phyloP scores from a whole-genome alignment of 2,888 invertebrate species.

The Patella pellucida region DNA sequence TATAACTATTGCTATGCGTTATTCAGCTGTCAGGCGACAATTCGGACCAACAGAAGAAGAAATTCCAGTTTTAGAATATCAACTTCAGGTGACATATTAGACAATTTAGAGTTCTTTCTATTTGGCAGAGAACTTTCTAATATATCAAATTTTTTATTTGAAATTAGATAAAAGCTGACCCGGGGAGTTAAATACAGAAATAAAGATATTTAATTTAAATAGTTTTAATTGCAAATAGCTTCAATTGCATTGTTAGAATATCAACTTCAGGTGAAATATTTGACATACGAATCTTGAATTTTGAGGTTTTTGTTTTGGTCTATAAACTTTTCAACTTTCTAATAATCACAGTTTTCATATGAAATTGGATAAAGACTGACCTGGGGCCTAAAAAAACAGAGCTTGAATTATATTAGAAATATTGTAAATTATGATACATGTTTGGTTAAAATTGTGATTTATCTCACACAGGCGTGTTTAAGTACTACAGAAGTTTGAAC shows the following conservation, averaged over 20 bases:
- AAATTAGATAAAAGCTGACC: not conserved
- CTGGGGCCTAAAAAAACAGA: not conserved
- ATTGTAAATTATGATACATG: too few relatives aligned
- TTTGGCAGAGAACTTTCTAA: not conserved
- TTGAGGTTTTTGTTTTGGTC: not conserved
- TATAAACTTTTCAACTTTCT: too few relatives aligned
- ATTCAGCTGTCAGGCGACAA: conserved; percentile 88
- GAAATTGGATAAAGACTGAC: not conserved
- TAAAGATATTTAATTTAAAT: not conserved
- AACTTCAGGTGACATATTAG: conserved; percentile 80
- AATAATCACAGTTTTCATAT: not conserved
- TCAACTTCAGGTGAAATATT: conserved; percentile 83
- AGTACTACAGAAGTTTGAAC: too few relatives aligned
- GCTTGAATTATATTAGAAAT: too few relatives aligned
- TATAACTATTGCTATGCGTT: conserved; percentile 85
- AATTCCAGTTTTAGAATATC: conserved; percentile 90
- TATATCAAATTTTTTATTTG: not conserved
- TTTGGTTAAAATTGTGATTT: too few relatives aligned
- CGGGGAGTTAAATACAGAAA: not conserved
- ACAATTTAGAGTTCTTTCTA: not conserved
- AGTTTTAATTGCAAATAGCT: too few relatives aligned
- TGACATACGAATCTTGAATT: too few relatives aligned
- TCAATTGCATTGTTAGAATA: too few relatives aligned
- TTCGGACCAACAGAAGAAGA: conserved; percentile 85
- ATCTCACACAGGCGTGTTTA: too few relatives aligned